Base-by-base conservation (phyloP, 35 echinoderm and acorn worm species). In the Chiridota heheva region DNA sequence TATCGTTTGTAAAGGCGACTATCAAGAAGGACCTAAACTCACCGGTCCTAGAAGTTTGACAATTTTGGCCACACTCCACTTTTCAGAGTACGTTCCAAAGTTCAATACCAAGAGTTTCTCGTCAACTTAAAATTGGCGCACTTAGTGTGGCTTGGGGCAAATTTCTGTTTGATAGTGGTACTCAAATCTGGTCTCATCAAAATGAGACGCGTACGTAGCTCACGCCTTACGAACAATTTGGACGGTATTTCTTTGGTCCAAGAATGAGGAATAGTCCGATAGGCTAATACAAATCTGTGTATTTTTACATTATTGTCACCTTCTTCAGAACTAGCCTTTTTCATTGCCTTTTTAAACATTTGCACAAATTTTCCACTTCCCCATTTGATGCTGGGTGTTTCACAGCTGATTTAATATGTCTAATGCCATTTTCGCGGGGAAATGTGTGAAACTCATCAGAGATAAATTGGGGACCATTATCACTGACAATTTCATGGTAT, bases 391-490 rank as follows among this genome's bases (percentile, higher is more conserved):
- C 24, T 3, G 37, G 84, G 57, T 83, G 78, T 39, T 61, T 51
- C 0, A 64, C 60, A 41, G 79, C 69, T 27, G 18, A 76, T 16
- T 25, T 74, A 38, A 71, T 46, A 49, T 90, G 87, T 16, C 69
- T 42, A 67, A 90, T 84, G 16, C 57, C 87, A 82, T 64, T 84
- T 40, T 22, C 37, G 42, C 51, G 65, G 15, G 36, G 28, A 69
- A 90, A 84, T 1, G 49, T 64, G 16, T 5, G 20, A 67, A 81
- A 90, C 25, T 84, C 68, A 36, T 61, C 55, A 3, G 80, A 84
- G 2, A 51, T 84, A 41, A 83, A 90, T 28, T 73, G 80, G 1
- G 66, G 53, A 2, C 70, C 69, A 65, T 90, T 90, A 49, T 90
- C 78, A 2, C 46, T 58, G 3, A 88, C 60, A 5, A 89, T n/a